Base-by-base conservation (phyloP, 2,888 invertebrate species). In the Apamea monoglypha region DNA sequence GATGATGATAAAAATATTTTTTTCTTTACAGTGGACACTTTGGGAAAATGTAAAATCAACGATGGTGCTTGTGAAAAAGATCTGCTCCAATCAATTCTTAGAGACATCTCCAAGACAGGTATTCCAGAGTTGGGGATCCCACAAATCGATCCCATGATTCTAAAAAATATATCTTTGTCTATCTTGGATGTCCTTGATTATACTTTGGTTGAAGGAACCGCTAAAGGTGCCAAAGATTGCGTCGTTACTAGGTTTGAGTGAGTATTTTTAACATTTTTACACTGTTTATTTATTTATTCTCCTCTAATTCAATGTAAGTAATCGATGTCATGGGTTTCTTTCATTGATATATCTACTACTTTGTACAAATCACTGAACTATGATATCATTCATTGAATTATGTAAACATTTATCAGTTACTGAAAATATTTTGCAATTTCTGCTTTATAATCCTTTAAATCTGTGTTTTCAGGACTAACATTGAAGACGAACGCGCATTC, bases 221-320 rank as follows among this genome's bases (percentile, higher is more conserved):
- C 85, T 6, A 92, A 89, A 69, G 95, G 95, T 0, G 79, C 91
- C 6, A 91, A 88, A 56, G 83, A 91, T 76, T 94, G 94, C 76
- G 47, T 84, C 1, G 40, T 91, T 2, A 66, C 76, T 14, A 79
- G 82, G 8, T 87, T 86, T 74, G 61, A 70, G 91, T 91, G 36
- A 90, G 91, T 91, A 78, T 44, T 21, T 1, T 21, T 1, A 61
- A 10, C 6, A 32, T 32, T 10, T 29, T 25, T 32, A 36, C 3
- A n/a, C 10, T 6, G 47, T 50, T 36, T 53, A 32, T 6, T 25
- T 53, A 32, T 53, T 18, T 70, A 14, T 50, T 32, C 2, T n/a
- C n/a, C 53, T 56, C 12, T n/a, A 1, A 10, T 12, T 53, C 4
- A 40, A 56, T 59, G 12, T 71, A n/a, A 18, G 1, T 40, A n/a